A percentile compares a stretch with the other conserved stretches of the same genome.
phyloP scores from a whole-genome alignment of 2,113 vertebrate species.

The Chascanopsetta lugubris region DNA sequence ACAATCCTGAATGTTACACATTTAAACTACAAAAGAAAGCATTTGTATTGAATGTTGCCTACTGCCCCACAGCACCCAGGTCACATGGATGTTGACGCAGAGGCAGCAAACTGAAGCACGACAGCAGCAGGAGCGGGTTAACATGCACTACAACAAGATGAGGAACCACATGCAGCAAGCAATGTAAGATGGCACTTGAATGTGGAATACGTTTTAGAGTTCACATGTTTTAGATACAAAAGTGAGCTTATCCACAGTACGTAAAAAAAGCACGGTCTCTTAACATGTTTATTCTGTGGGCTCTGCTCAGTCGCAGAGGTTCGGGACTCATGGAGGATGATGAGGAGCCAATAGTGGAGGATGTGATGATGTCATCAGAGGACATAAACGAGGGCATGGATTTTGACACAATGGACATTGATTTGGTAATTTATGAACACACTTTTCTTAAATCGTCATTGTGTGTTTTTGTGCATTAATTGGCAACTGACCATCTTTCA shows the following conservation, averaged over 20 bases:
- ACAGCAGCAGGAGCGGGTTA: slow-evolving; percentile 92
- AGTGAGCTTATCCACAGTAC: neutral
- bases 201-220: neutral
- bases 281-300: slow-evolving; percentile 12
- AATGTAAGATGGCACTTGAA: slow-evolving; percentile 82
- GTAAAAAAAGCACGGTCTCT: neutral
- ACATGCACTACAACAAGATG: slow-evolving; percentile 95
- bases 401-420: slow-evolving; percentile 98
- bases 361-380: slow-evolving; percentile 99
- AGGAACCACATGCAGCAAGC: slow-evolving; percentile 95
- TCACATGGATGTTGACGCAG: slow-evolving; percentile 98
- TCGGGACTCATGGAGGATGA: slow-evolving; percentile 97
- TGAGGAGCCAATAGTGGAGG: slow-evolving; percentile 98
- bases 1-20: too few relatives aligned
- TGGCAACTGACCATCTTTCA: neutral
- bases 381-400: slow-evolving; percentile 98
- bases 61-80: slow-evolving; percentile 86
- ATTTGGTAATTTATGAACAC: slow-evolving; percentile 85
- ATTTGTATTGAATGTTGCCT: neutral
- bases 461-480: neutral
- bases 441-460: neutral
- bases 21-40: too few relatives aligned
- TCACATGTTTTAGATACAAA: neutral
- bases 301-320: slow-evolving; percentile 86
- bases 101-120: slow-evolving; percentile 91